These are phyloP conservation scores for Hypotaenidia okinawae DNA, from an alignment of 2,797 vertebrate species.

Conservation along the genomic window DNA sequence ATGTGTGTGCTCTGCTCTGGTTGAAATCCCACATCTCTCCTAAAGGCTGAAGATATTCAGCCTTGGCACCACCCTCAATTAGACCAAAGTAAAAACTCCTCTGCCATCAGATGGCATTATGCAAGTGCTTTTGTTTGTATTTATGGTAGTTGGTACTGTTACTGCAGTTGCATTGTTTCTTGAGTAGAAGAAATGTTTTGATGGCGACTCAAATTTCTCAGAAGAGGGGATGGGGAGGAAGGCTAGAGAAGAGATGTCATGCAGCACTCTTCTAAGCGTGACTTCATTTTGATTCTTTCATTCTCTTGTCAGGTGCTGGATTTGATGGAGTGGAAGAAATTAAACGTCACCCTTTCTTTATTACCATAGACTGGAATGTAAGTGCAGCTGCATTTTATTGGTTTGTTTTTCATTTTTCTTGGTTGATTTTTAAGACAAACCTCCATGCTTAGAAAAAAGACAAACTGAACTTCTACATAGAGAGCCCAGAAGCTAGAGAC, in stretches of 20 bases:
- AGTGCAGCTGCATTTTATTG: conserved; percentile 57
- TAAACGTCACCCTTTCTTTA: conserved; percentile 96
- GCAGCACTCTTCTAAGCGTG: not conserved
- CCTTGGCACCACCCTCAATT: not conserved
- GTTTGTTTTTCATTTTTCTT: not conserved
- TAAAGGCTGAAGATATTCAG: not conserved
- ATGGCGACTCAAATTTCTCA: not conserved
- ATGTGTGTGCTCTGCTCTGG: accelerated
- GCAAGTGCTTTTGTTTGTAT: not conserved
- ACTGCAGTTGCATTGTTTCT: not conserved
- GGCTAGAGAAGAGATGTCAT: not conserved
- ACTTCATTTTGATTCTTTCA: not conserved
- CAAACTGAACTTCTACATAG: not conserved
- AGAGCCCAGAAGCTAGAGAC: not conserved
- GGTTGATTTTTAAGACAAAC: not conserved
- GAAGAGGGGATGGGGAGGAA: not conserved
- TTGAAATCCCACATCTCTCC: not conserved
- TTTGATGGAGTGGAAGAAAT: conserved; percentile 97
- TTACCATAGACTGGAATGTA: conserved; percentile 98
- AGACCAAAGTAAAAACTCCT: not conserved
- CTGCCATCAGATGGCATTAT: not conserved
- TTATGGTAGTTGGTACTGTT: not conserved
- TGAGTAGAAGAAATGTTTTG: not conserved
- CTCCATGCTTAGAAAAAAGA: not conserved
- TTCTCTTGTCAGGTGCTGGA: conserved; percentile 86